These are phyloP conservation scores for Choloepus hoffmanni DNA, from an alignment of 2,113 vertebrate genomes.

Conservation along the genomic window DNA sequence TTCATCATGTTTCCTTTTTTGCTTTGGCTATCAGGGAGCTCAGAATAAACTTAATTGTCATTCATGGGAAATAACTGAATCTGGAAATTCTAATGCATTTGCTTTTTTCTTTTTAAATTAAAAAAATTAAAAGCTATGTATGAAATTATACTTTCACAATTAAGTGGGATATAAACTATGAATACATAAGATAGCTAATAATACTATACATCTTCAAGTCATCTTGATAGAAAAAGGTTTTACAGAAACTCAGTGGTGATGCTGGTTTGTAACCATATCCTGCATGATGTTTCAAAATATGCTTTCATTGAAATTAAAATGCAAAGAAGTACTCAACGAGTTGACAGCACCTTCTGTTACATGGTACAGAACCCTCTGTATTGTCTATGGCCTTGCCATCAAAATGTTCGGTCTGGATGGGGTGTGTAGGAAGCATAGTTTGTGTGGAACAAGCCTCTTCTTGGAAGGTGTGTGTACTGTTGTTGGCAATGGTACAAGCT, in stretches of 20 bases:
- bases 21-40: slow-evolving; percentile 18
- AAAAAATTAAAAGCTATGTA: neutral
- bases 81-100: neutral
- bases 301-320: neutral
- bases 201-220: neutral
- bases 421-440: neutral
- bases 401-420: neutral
- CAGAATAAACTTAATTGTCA: slow-evolving; percentile 42
- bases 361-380: neutral
- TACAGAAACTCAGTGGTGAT: neutral
- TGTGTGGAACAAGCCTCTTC: neutral
- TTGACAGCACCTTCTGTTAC: neutral
- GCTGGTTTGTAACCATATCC: neutral
- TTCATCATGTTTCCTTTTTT: slow-evolving; percentile 24
- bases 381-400: neutral
- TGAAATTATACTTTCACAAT: neutral
- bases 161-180: neutral
- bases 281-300: neutral
- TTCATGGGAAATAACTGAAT: neutral
- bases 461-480: neutral
- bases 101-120: neutral
- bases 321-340: neutral
- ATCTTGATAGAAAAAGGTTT: neutral
- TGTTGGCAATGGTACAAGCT: neutral
- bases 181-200: neutral